Evolutionary conservation across 2,113 vertebrate genomes (phyloP), one percentile per base, ranked within the genome.

Genomic region (Columba livia): DNA sequence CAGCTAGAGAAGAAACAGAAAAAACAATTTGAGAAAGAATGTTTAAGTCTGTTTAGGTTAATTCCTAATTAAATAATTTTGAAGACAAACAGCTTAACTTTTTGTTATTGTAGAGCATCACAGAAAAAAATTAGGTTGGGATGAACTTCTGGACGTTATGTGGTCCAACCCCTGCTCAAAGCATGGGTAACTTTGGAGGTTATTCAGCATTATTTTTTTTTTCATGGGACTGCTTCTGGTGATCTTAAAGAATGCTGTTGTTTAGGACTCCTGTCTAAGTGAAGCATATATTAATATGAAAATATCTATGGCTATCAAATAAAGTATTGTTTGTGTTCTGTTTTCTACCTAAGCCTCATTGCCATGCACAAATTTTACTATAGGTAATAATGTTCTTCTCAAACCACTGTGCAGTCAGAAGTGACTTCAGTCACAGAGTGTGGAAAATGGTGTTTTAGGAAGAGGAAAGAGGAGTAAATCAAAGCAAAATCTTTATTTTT

Each of bases 351-450:
- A 34, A 79, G 10, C 12, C 15, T 77, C 31, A 38, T 74, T 73
- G 23, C 48, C 1, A 5, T 19, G 3, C 32, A 32, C 5, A 56
- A 34, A 38, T 54, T 8, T 79, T 50, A 31, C 15, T 5, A 0
- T 88, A 61, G 48, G 6, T 38, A 61, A 7, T n/a, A 13, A 13
- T 4, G 5, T 67, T 67, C 4, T 51, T 50, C 80, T 77, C 42
- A 80, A 71, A 62, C 8, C 7, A 11, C 12, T 88, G 3, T 69
- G 31, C 31, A 56, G 7, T 77, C 47, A 66, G 19, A 69, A 61
- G 32, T 61, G 28, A 32, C 4, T 88, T 85, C 15, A 81, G 28
- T 89, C 20, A 32, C 31, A 42, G 5, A 24, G 4, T 62, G 19
- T 32, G 40, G 10, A 51, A 48, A 44, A 8, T 0, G 0, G 3